A percentile compares a stretch with the other conserved stretches of the same genome.
Conservation (phyloP, 2,888 invertebrate species). For the Pelosia muscerda region DNA sequence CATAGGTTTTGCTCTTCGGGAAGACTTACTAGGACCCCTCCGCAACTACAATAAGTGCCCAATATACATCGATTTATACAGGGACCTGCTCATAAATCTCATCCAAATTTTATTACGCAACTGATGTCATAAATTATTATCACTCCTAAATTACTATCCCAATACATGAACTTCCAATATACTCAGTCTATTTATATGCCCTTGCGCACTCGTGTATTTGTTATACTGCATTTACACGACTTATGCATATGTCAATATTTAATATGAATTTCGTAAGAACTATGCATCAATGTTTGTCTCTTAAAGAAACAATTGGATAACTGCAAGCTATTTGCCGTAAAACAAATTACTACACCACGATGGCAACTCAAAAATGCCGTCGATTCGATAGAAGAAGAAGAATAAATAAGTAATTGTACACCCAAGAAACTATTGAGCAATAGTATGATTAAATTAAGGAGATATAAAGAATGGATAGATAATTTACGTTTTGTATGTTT, state of each 20-base stretch:
- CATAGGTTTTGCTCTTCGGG: too few species aligned
- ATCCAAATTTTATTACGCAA: background rate
- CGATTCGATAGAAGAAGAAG: too few species aligned
- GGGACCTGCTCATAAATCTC: background rate
- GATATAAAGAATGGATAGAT: background rate
- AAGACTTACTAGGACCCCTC: too few species aligned
- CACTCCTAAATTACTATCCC: constrained; percentile 36
- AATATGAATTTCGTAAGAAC: constrained; percentile 55
- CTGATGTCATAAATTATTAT: constrained; percentile 4
- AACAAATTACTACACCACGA: too few species aligned
- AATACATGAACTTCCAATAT: constrained; percentile 41
- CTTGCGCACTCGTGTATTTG: constrained; percentile 61
- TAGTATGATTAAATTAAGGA: background rate
- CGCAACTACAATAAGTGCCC: too few species aligned
- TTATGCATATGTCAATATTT: constrained; percentile 56
- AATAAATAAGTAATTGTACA: too few species aligned
- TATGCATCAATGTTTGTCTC: constrained; percentile 43
- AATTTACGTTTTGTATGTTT: background rate
- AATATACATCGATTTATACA: too few species aligned
- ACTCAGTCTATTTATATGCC: constrained; percentile 63
- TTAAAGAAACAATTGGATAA: constrained; percentile 34
- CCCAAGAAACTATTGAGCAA: background rate
- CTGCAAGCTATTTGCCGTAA: too few species aligned
- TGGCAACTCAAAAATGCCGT: too few species aligned
- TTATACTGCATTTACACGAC: constrained; percentile 61